Evolutionary conservation across 2,888 invertebrate genomes (phyloP).

Genomic region (Seladonia tumulorum): DNA sequence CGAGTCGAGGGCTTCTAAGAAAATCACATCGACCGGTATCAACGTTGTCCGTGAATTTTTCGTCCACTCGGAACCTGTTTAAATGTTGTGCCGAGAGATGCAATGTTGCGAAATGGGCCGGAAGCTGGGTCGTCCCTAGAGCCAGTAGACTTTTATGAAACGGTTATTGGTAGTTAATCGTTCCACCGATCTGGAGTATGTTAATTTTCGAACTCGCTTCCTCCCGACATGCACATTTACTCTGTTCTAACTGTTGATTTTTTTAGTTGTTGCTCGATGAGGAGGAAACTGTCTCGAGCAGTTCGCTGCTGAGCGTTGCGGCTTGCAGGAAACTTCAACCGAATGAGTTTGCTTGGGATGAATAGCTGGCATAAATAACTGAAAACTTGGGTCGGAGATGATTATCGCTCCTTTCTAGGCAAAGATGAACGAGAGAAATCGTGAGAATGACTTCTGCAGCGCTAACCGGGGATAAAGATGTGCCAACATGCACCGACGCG

Average conservation of each 20-base stretch:
- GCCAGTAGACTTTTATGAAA: background rate
- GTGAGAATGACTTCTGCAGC: background rate
- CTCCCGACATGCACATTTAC: background rate
- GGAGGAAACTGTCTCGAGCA: background rate
- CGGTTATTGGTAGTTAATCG: background rate
- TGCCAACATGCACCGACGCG: background rate
- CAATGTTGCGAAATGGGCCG: background rate
- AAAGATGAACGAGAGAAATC: background rate
- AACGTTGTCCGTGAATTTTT: conserved; percentile 6
- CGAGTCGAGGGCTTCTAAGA: background rate
- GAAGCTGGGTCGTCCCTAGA: background rate
- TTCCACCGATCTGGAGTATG: background rate
- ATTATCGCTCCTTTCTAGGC: background rate
- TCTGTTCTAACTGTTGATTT: background rate
- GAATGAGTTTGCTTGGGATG: background rate
- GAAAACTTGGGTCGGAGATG: background rate
- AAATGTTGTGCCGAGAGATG: background rate
- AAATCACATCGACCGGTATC: conserved; percentile 6
- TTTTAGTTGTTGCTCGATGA: background rate
- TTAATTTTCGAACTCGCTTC: background rate
- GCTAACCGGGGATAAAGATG: conserved; percentile 3
- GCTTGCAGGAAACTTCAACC: background rate
- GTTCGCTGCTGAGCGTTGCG: background rate
- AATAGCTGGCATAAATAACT: background rate
- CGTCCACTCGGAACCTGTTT: conserved; percentile 12